Conservation (phyloP, 2,113 vertebrate genomes). For the Callospermophilus lateralis region DNA sequence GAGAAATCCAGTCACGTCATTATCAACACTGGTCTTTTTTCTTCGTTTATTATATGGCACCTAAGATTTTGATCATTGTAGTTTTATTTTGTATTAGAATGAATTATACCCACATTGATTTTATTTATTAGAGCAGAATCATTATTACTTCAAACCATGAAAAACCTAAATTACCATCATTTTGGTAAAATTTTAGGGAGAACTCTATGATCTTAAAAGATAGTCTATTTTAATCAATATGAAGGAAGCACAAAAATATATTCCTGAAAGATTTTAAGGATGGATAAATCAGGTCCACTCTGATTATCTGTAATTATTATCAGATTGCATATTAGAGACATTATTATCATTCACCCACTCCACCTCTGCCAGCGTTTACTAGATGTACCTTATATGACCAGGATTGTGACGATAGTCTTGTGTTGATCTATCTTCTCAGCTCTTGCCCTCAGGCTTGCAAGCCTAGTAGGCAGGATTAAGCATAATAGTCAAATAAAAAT, state of each 20-base stretch:
- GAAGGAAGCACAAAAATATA: neutral
- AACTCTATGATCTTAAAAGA: neutral
- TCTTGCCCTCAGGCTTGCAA: neutral
- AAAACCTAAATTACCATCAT: neutral
- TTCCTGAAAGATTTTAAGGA: neutral
- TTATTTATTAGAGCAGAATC: neutral
- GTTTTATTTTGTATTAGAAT: neutral
- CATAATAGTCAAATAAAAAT: neutral
- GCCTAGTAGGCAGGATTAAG: neutral
- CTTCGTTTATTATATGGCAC: neutral
- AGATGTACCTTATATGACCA: neutral
- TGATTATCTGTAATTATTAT: neutral
- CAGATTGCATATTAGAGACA: neutral
- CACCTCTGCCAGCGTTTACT: neutral
- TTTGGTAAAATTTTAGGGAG: neutral
- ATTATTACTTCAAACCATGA: neutral
- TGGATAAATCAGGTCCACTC: neutral
- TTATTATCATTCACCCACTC: conserved; percentile 11
- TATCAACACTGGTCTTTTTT: neutral
- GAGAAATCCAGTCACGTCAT: neutral
- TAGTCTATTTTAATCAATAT: neutral
- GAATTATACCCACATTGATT: neutral
- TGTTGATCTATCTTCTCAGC: neutral
- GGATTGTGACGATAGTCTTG: neutral
- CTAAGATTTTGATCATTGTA: neutral